These are phyloP conservation scores for Rhincodon typus DNA, from an alignment of 2,797 vertebrate genomes.

Conservation along the genomic window DNA sequence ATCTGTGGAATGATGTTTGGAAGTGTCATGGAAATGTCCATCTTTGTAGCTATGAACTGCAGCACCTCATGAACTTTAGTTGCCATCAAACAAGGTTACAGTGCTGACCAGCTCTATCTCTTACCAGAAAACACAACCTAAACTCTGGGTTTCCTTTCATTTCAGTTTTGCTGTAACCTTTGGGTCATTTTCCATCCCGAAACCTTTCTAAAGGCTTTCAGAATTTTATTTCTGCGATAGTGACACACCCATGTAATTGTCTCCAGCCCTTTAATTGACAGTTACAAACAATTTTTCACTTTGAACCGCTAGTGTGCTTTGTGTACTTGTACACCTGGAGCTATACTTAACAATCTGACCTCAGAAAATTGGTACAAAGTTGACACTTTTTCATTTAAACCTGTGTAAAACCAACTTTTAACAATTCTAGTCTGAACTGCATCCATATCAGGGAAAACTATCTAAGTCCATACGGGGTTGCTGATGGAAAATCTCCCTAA, in stretches of 20 bases:
- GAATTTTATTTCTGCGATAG: background rate
- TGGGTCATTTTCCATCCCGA: background rate
- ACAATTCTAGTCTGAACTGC: background rate
- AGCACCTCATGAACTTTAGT: background rate
- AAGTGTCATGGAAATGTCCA: background rate
- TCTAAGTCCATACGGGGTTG: background rate
- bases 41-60: background rate
- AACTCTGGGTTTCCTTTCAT: background rate
- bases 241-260: background rate
- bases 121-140: background rate
- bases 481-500: background rate
- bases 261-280: background rate
- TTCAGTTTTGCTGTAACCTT: background rate
- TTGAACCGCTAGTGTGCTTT: background rate
- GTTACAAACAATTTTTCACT: background rate
- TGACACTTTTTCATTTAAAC: background rate
- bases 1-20: background rate
- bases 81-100: background rate
- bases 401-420: background rate
- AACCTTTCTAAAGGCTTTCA: conserved; percentile 14
- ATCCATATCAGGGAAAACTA: background rate
- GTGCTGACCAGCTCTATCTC: background rate
- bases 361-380: background rate
- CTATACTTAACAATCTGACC: background rate
- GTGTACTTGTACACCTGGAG: background rate